Conservation (phyloP, 2,113 vertebrate genomes). For the Boulengeromyrus knoepffleri region DNA sequence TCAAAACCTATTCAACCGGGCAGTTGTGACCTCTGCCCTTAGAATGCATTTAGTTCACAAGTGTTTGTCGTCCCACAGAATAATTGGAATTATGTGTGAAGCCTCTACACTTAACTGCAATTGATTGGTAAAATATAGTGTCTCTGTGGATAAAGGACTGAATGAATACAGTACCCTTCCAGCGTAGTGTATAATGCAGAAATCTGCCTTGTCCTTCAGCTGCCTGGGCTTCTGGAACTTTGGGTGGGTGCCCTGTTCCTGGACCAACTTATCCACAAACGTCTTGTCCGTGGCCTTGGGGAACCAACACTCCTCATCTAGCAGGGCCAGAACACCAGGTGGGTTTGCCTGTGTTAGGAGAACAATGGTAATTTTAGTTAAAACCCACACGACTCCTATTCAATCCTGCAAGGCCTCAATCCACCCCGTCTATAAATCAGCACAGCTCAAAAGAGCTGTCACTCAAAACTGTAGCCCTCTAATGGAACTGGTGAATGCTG, state of each 20-base stretch:
- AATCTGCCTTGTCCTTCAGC: conserved; percentile 94
- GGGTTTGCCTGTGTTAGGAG: conserved; percentile 73
- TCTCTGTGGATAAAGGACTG: neutral
- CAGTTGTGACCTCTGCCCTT: neutral
- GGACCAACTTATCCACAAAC: conserved; percentile 91
- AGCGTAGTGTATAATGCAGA: conserved; percentile 97
- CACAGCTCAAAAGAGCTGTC: neutral
- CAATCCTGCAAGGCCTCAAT: neutral
- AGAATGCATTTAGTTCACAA: neutral
- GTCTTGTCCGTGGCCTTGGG: conserved; percentile 97
- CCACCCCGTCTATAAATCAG: neutral
- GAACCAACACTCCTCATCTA: conserved; percentile 99
- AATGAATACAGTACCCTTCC: conserved; percentile 68
- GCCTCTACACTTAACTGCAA: neutral
- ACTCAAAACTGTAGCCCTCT: neutral
- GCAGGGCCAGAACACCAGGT: conserved; percentile 83
- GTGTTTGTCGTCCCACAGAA: too few species aligned
- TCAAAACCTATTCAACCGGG: neutral
- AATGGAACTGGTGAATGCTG: neutral
- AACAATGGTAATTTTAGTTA: neutral
- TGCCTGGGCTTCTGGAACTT: conserved; percentile 95
- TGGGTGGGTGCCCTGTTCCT: conserved; percentile 90
- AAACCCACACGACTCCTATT: neutral
- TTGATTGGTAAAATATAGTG: neutral
- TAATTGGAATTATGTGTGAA: neutral